Base-by-base conservation (phyloP, 2,113 vertebrate genomes). In the Tauraco erythrolophus region DNA sequence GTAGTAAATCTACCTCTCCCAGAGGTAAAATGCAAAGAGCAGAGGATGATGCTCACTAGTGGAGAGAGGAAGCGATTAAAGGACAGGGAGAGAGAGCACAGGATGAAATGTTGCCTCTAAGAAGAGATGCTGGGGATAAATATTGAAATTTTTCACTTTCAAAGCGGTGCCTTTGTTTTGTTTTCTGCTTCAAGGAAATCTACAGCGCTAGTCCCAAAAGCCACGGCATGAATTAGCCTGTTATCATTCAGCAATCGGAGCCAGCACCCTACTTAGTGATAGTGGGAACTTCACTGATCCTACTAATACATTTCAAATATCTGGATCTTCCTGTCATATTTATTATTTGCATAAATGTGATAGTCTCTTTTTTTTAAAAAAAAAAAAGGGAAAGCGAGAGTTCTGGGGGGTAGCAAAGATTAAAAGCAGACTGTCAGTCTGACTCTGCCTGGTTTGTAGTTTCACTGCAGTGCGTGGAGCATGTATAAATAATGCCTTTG, bases 361-460 rank as follows among this genome's bases (percentile, higher is more conserved):
- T 83, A 79, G 64, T 35, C 76, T 39, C 28, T 65, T 85, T 28
- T 7, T 18, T 50, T 50, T 50, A 45, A 61, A 71, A 76, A 51
- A 53, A 50, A 28, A 35, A 27, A 24, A 21, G 1, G 5, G 3
- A 3, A 5, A 41, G 10, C 28, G 11, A 28, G 21, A 78, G 23
- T 82, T 84, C 74, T 84, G 43, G 68, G 76, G 68, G 88, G 82
- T 81, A 84, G 77, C 43, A 48, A 54, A 97, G 94, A 97, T 97
- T 91, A 98, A 97, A 96, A 94, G 74, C 77, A 97, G 97, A 68
- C 92, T 97, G 97, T 95, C 97, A 97, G 92, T 95, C 92, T 95
- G 85, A 60, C 94, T 94, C 84, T 94, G 94, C 80, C 89, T 88
- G 61, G 91, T 74, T 97, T 88, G 74, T 89, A 92, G 95, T 96